Evolutionary conservation across 92 coral and sea anemone genomes (phyloP), one percentile per base, ranked within the genome.

Genomic region (Siderastrea radians): DNA sequence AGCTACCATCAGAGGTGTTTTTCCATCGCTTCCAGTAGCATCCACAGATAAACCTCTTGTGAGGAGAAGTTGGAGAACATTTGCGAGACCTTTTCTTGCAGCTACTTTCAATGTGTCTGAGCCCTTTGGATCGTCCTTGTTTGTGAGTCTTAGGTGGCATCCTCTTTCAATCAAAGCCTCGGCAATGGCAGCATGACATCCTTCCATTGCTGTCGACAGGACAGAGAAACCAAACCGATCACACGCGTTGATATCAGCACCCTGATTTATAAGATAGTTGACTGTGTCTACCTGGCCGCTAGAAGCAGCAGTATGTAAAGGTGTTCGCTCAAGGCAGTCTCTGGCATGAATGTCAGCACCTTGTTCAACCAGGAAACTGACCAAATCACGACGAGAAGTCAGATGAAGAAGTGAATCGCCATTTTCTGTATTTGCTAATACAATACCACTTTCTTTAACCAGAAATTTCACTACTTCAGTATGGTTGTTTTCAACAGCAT

Each of bases 311-410:
- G 11, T 50, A 17, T 79, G 86, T n/a, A 82, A 72, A 2, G 86
- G 86, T 46, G 76, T 82, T 72, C 38, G 51, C 5, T 55, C 44
- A 15, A 3, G 2, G 46, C 3, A 1, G 57, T 82, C 68, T 19
- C 45, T 57, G 9, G 54, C 66, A 14, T 44, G 53, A 19, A 82
- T 44, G 13, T 72, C 48, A 59, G 77, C 76, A 46, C 75, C 84
- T 7, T 71, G 53, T 47, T 49, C n/a, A 43, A 80, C 84, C 48
- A 91, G 88, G 43, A 87, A 58, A 26, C 68, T 64, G 14, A 87
- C 85, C 19, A 67, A 75, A 17, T 87, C 94, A 26, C 69, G 49
- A 13, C 19, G 6, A 10, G 66, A 53, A 0, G 78, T 78, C 49
- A 82, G 45, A 38, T 70, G 86, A 46, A 82, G 86, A 43, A 71